phyloP scores from a whole-genome alignment of 2,888 invertebrate genomes.

The Phrixothrix hirtus region DNA sequence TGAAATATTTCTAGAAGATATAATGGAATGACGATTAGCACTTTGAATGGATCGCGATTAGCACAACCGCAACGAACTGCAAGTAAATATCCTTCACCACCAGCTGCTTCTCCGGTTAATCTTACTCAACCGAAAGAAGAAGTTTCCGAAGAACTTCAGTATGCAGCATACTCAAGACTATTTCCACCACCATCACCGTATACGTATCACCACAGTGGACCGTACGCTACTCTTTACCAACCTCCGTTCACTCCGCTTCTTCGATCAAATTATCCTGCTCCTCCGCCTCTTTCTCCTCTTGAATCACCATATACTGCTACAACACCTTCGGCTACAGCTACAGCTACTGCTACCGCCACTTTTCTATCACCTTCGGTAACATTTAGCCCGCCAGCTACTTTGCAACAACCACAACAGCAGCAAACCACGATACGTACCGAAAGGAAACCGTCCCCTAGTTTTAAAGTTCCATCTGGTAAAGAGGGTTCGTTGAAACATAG shows the following conservation, averaged over 20 bases:
- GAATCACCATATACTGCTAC: slow-evolving; percentile 53
- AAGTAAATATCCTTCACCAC: slow-evolving; percentile 52
- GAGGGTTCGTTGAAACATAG: slow-evolving; percentile 67
- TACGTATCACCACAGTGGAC: slow-evolving; percentile 41
- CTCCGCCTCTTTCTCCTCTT: slow-evolving; percentile 56
- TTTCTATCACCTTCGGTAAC: slow-evolving; percentile 49
- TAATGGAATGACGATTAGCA: slow-evolving; percentile 50
- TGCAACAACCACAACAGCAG: slow-evolving; percentile 42
- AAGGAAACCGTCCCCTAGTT: slow-evolving; percentile 55
- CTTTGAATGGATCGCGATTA: slow-evolving; percentile 48
- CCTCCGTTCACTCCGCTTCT: slow-evolving; percentile 52
- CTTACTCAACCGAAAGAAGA: slow-evolving; percentile 54
- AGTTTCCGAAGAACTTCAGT: slow-evolving; percentile 41
- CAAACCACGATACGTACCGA: slow-evolving; percentile 41
- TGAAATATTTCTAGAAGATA: slow-evolving; percentile 41
- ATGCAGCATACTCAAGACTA: slow-evolving; percentile 46
- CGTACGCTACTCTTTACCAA: slow-evolving; percentile 58
- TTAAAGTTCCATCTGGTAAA: slow-evolving; percentile 61
- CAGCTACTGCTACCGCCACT: slow-evolving; percentile 54
- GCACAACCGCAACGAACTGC: slow-evolving; percentile 46
- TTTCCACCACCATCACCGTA: slow-evolving; percentile 42
- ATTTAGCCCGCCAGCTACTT: slow-evolving; percentile 40
- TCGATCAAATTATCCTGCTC: slow-evolving; percentile 55
- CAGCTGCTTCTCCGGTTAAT: slow-evolving; percentile 53
- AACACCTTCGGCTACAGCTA: slow-evolving; percentile 49